Evolutionary conservation across 2,888 invertebrate species (phyloP), one percentile per base, ranked within the genome.

Genomic region (Invenusta paracnida): DNA sequence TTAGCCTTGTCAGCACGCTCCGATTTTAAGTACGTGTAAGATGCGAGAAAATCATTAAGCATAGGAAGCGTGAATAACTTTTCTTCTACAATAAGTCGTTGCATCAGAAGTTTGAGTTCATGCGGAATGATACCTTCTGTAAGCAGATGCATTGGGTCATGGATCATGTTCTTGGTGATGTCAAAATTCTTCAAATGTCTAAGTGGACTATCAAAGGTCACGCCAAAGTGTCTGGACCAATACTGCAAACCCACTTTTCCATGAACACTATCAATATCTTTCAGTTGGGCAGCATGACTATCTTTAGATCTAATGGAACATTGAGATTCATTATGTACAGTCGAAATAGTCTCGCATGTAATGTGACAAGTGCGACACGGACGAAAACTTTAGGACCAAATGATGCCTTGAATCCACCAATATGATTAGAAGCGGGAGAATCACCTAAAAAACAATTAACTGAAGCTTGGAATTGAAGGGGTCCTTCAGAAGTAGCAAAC

Each of bases 341-440:
- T 48, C 17, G 48, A 48, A 48, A 48, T 48, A 17, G 48, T 48
- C 17, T 48, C 48, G 17, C 48, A 48, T 48, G n/a, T n/a, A n/a
- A n/a, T n/a, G n/a, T n/a, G 48, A 48, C 48, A 48, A 48, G 17
- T 17, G 5, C 48, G 48, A 48, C 48, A 48, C 17, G 48, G 48
- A 48, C 79, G 23, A 79, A 79, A 27, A 79, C 79, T 5, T 25
- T 23, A 5, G 79, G 79, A 23, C 25, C 23, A 79, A 79, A 79
- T 5, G 25, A 25, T 25, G 79, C 79, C 28, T 79, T 79, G 79
- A 79, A 79, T n/a, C 79, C 79, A 79, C 25, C 23, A 11, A 79
- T 79, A 79, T 79, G 79, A 79, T 79, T 79, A 25, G 79, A 23
- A 79, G 79, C 79, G 5, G n/a, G 79, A 27, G 79, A 11, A 27